Base-by-base conservation (phyloP, 2,797 vertebrate genomes). In the Anas bahamensis region DNA sequence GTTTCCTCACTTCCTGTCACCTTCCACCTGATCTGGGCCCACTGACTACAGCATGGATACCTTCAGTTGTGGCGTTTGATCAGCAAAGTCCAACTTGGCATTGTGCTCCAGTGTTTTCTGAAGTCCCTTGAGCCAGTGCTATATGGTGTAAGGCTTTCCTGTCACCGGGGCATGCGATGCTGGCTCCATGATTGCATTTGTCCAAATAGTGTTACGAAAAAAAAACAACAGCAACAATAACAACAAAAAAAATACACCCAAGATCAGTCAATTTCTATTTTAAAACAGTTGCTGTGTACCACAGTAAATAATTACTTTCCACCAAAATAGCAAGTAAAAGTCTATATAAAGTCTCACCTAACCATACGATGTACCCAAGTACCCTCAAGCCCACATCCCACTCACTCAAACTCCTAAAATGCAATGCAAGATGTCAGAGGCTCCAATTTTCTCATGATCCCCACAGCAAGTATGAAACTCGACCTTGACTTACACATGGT, bases 351-450 rank as follows among this genome's bases (percentile, higher is more conserved):
- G 23, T 66, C 56, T 75, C 5, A 3, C 73, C 84, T 39, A 81
- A 14, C 6, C 29, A 70, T 2, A 5, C 8, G 55, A 75, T 65
- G 13, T 39, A 75, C 37, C 29, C 24, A 55, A 89, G 70, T 31
- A 81, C 41, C 86, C 70, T 64, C 60, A 57, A 73, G 79, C 21
- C 53, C 63, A 90, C 26, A 83, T 73, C 60, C 77, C 70, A 76
- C 82, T 87, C 55, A 59, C 39, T 83, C 35, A 64, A 81, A 52
- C 64, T 90, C n/a, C 57, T 92, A 41, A 94, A 93, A 90, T 72
- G 70, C 66, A 75, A n/a, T 6, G 5, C 48, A 91, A 83, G 53
- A 76, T 70, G 17, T 57, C 66, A 76, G 75, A 93, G 68, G 79
- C 76, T 93, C 79, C 6, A 0, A 0, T 56, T 94, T 94, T 92